Conservation (phyloP, 2,888 invertebrate genomes). For the Drosophila phalerata region DNA sequence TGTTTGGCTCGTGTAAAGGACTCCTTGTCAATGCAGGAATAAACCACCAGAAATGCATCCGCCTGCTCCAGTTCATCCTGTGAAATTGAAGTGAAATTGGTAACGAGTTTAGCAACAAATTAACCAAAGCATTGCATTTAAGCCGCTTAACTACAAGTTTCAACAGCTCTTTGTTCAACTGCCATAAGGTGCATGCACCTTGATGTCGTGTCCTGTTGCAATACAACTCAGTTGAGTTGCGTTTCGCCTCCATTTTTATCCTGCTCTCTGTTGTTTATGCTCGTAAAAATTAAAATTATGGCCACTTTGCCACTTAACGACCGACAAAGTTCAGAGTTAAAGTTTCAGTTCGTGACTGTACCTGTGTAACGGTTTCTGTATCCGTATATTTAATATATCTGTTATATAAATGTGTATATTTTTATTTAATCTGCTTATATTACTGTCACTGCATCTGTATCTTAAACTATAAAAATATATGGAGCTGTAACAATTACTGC, state of each 20-base stretch:
- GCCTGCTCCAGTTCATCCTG: conserved; percentile 92
- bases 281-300: conserved; percentile 75
- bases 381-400: neutral
- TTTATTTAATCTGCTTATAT: neutral
- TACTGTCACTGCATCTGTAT: too few relatives aligned
- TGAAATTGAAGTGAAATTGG: conserved; percentile 33
- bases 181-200: conserved; percentile 26
- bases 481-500: too few relatives aligned
- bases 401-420: neutral
- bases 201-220: conserved; percentile 25
- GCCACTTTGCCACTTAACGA: conserved; percentile 57
- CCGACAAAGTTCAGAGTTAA: conserved; percentile 7
- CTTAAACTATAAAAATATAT: too few relatives aligned
- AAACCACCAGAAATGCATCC: conserved; percentile 95
- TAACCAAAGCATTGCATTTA: conserved; percentile 19
- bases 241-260: neutral
- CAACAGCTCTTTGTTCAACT: neutral
- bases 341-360: conserved; percentile 8
- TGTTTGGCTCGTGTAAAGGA: conserved; percentile 94
- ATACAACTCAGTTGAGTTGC: conserved; percentile 5
- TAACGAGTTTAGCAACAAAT: conserved; percentile 49
- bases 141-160: conserved; percentile 16
- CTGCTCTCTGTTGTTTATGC: conserved; percentile 43
- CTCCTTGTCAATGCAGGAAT: conserved; percentile 96
- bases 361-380: neutral